phyloP scores from a whole-genome alignment of 2,888 invertebrate genomes.

The Eilema caniola region DNA sequence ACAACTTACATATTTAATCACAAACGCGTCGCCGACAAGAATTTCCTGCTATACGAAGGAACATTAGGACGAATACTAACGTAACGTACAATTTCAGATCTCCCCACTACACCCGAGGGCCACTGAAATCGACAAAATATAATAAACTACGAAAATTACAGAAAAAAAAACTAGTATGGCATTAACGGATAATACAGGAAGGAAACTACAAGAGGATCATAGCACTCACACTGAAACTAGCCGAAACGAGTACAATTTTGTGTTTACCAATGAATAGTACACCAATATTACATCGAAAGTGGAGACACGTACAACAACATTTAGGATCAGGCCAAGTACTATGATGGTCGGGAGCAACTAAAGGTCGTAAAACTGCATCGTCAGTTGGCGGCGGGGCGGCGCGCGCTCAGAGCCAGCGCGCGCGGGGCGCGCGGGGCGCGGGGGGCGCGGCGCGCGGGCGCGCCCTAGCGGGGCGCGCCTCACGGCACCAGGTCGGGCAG shows the following conservation, averaged over 20 bases:
- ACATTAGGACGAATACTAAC: background rate
- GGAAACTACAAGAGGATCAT: slow-evolving; percentile 47
- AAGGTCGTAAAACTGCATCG: slow-evolving; percentile 43
- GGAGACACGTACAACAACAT: background rate
- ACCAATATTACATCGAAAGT: slow-evolving; percentile 32
- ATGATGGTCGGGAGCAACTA: slow-evolving; percentile 46
- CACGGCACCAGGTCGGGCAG: slow-evolving; percentile 88
- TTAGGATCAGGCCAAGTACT: slow-evolving; percentile 60
- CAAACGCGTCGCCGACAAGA: background rate
- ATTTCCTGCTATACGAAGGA: background rate
- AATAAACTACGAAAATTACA: slow-evolving; percentile 31
- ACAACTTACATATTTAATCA: slow-evolving; percentile 11
- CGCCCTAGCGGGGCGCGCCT: slow-evolving; percentile 59
- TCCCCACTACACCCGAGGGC: background rate
- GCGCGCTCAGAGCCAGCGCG: slow-evolving; percentile 11
- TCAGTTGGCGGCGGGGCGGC: background rate
- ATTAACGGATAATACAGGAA: slow-evolving; percentile 41
- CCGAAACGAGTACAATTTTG: slow-evolving; percentile 40
- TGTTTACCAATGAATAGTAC: slow-evolving; percentile 27
- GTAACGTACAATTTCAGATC: background rate
- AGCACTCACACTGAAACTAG: slow-evolving; percentile 61
- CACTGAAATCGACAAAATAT: slow-evolving; percentile 4
- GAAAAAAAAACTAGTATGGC: slow-evolving; percentile 21
- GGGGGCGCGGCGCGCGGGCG: slow-evolving; percentile 34
- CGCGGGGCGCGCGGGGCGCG: slow-evolving; percentile 30